Conservation (phyloP, 2,797 vertebrate species). For the Triplophysa yarkandensis region DNA sequence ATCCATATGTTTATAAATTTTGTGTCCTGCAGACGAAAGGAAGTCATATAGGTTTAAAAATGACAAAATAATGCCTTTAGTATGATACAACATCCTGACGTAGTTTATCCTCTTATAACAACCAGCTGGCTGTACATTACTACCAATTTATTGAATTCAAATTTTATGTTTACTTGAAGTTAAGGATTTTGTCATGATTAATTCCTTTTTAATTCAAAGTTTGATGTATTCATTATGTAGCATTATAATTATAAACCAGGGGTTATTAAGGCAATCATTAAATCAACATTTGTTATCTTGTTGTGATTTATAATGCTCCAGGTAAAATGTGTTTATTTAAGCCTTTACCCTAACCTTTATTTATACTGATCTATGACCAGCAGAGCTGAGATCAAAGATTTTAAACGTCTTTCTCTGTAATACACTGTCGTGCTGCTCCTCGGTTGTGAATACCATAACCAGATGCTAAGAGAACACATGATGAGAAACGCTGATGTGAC, state of each 20-base stretch:
- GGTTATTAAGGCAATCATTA: neutral
- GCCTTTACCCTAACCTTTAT: neutral
- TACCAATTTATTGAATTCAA: no score
- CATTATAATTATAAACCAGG: neutral
- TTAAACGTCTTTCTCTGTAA: neutral
- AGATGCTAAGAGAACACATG: neutral
- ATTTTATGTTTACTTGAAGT: neutral
- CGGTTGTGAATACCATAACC: neutral
- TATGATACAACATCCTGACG: no score
- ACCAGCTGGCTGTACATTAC: no score
- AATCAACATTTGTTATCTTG: neutral
- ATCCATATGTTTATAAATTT: no score
- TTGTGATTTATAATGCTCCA: neutral
- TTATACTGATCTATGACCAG: slow-evolving; percentile 12
- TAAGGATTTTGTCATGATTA: neutral
- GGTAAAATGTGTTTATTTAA: slow-evolving; percentile 6
- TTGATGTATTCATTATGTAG: neutral
- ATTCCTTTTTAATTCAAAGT: neutral
- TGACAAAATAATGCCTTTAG: no score
- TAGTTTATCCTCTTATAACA: no score
- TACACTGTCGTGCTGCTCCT: neutral
- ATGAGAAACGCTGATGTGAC: slow-evolving; percentile 15
- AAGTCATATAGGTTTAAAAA: no score
- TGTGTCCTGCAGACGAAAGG: no score
- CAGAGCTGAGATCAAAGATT: slow-evolving; percentile 13